These are phyloP conservation scores for Amblyraja radiata DNA, from an alignment of 2,797 vertebrate species.

Conservation along the genomic window DNA sequence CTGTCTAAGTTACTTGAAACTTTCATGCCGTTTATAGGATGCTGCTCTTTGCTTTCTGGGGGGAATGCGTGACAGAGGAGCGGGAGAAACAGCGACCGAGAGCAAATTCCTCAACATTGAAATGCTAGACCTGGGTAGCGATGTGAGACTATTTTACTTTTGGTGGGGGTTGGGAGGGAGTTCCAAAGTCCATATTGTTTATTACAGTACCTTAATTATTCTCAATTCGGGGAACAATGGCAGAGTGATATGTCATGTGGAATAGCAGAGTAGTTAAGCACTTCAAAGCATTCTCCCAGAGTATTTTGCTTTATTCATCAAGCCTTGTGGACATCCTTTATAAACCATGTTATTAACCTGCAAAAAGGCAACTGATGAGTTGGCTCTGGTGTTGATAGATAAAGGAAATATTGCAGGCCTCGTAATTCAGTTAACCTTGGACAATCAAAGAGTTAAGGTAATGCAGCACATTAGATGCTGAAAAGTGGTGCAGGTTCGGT, in stretches of 20 bases:
- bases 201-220: slow-evolving; percentile 27
- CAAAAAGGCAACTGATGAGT: slow-evolving; percentile 2
- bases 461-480: neutral
- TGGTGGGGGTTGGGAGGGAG: neutral
- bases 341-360: slow-evolving; percentile 9
- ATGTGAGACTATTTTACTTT: slow-evolving; percentile 16
- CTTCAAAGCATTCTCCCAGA: slow-evolving; percentile 10
- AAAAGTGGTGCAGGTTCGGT: neutral
- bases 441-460: slow-evolving; percentile 11
- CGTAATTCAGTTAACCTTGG: neutral
- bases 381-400: neutral
- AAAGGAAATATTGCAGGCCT: neutral
- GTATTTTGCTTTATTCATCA: slow-evolving; percentile 29
- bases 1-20: neutral
- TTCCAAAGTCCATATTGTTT: neutral
- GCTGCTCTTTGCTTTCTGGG: neutral
- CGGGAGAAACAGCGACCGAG: no score
- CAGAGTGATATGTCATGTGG: slow-evolving; percentile 29
- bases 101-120: neutral
- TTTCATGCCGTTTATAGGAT: neutral
- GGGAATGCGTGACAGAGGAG: neutral
- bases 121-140: neutral
- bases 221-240: slow-evolving; percentile 31
- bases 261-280: slow-evolving; percentile 20
- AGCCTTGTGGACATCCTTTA: neutral